These are phyloP conservation scores for Crypturellus tataupa DNA, from an alignment of 2,797 vertebrate genomes.

Conservation along the genomic window DNA sequence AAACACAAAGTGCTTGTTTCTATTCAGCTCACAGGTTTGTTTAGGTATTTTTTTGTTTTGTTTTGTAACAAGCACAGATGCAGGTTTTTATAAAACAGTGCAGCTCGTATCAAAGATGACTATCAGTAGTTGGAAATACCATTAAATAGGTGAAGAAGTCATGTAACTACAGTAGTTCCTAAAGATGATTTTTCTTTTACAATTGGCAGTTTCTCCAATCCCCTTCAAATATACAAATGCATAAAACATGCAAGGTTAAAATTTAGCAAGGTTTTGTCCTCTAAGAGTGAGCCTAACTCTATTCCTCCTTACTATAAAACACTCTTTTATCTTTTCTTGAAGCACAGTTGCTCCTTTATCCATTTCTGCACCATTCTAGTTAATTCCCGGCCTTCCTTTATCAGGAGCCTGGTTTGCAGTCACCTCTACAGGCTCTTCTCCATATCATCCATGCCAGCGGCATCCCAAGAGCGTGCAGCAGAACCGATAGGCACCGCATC, in stretches of 20 bases:
- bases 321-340: neutral
- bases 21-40: neutral
- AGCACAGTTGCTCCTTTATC: neutral
- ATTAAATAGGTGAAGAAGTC: too few relatives aligned
- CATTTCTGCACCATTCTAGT: neutral
- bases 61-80: neutral
- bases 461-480: neutral
- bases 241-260: neutral
- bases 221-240: neutral
- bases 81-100: rapidly evolving
- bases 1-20: rapidly evolving
- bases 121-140: neutral
- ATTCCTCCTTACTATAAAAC: neutral
- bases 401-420: neutral
- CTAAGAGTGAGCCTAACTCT: neutral
- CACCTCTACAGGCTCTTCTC: neutral
- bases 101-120: neutral
- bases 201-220: neutral
- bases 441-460: neutral
- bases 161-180: neutral
- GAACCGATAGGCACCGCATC: neutral
- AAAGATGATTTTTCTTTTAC: neutral
- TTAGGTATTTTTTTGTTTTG: neutral
- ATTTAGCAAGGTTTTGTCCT: neutral
- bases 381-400: neutral